Percentiles rank a stretch among this genome's conserved stretches.
These are phyloP conservation scores for Orbicella faveolata DNA, from an alignment of 64 coral and sea anemone genomes.

Conservation along the genomic window DNA sequence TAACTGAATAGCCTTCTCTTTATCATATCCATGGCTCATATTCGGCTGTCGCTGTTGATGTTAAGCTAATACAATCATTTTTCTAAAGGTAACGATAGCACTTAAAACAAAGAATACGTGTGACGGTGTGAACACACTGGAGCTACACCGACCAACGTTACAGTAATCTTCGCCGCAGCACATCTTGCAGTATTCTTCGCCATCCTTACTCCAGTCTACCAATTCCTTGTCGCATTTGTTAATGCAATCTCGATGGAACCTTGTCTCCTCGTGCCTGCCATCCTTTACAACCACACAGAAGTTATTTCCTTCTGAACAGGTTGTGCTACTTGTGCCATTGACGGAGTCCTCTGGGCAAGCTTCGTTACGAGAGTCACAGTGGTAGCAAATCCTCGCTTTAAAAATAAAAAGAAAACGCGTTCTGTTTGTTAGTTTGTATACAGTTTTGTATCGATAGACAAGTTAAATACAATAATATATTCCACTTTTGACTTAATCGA, in stretches of 20 bases:
- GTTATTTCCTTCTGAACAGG: slow-evolving; percentile 19
- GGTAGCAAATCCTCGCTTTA: slow-evolving; percentile 15
- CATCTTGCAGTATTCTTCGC: slow-evolving; percentile 24
- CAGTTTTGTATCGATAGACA: neutral
- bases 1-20: too few species aligned
- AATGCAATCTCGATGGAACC: slow-evolving; percentile 21
- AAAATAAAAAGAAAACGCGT: neutral
- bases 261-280: slow-evolving; percentile 15
- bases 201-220: slow-evolving; percentile 14
- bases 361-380: slow-evolving; percentile 29
- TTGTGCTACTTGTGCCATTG: neutral
- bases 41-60: neutral
- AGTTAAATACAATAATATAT: too few species aligned
- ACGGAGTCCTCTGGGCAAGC: slow-evolving; percentile 20
- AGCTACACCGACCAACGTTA: slow-evolving; percentile 11
- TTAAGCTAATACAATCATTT: neutral
- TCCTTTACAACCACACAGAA: slow-evolving; percentile 25
- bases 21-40: too few species aligned
- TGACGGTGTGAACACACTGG: neutral
- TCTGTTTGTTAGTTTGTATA: neutral
- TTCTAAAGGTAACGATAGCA: neutral
- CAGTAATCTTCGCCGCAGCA: slow-evolving; percentile 21
- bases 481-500: too few species aligned
- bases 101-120: neutral
- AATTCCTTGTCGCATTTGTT: slow-evolving; percentile 33